phyloP scores from a whole-genome alignment of 2,888 invertebrate species.

The Amphipoea oculea region DNA sequence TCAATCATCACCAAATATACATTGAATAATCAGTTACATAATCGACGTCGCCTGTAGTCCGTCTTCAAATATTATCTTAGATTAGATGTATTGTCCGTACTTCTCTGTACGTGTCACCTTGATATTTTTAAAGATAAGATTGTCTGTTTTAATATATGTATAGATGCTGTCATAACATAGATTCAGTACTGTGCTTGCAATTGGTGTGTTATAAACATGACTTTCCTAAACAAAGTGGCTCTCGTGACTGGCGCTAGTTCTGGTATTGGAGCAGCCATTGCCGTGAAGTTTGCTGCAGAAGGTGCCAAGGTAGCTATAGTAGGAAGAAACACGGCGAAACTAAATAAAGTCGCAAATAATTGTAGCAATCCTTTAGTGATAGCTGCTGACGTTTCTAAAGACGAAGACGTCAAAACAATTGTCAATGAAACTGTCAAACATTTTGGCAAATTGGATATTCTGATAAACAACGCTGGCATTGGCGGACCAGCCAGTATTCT shows the following conservation, averaged over 20 bases:
- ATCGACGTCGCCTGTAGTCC: too few relatives aligned
- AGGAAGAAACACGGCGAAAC: constrained; percentile 59
- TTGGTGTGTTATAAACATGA: constrained; percentile 32
- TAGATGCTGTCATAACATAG: not conserved
- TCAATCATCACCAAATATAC: too few relatives aligned
- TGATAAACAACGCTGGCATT: constrained; percentile 36
- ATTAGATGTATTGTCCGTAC: not conserved
- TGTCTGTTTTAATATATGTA: not conserved
- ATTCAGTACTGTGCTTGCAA: not conserved
- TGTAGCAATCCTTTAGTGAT: constrained; percentile 29
- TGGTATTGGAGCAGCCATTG: constrained; percentile 67
- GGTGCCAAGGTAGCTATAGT: constrained; percentile 66
- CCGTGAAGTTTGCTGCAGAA: constrained; percentile 46
- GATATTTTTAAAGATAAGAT: constrained; percentile 6
- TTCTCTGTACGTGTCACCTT: not conserved
- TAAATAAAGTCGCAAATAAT: constrained; percentile 40
- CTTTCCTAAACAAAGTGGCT: constrained; percentile 65
- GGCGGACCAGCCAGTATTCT: not conserved
- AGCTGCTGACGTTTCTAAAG: constrained; percentile 26
- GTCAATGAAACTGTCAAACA: constrained; percentile 13
- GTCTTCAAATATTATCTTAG: not conserved
- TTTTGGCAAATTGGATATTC: constrained; percentile 30
- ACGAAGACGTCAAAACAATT: constrained; percentile 24
- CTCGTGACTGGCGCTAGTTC: constrained; percentile 68
- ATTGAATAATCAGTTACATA: too few relatives aligned